These are phyloP conservation scores for Aplodontia rufa DNA, from an alignment of 2,113 vertebrate species.

Conservation along the genomic window DNA sequence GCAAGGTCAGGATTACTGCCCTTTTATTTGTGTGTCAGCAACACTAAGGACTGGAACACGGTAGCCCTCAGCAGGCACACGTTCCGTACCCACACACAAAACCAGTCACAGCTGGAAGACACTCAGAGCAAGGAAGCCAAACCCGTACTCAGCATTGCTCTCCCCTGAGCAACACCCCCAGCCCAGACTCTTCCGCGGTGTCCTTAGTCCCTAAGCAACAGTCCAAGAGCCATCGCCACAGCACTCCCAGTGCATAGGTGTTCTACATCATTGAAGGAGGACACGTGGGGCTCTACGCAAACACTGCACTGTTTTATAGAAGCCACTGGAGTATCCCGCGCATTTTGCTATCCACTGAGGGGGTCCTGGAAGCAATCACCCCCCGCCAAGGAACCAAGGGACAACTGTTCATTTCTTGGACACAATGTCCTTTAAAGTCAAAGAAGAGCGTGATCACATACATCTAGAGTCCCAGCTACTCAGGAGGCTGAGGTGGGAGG, in stretches of 20 bases:
- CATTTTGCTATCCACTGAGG: not conserved
- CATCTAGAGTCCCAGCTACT: not conserved
- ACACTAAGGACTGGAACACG: not conserved
- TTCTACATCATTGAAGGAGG: too few relatives aligned
- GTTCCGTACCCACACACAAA: too few relatives aligned
- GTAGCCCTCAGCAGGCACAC: too few relatives aligned
- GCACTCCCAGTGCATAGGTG: not conserved
- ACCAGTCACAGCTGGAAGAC: not conserved
- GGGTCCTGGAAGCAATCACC: too few relatives aligned
- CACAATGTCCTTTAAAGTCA: not conserved
- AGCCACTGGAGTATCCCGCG: not conserved
- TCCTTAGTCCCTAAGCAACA: too few relatives aligned
- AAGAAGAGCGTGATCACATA: not conserved
- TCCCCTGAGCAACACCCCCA: too few relatives aligned
- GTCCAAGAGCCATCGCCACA: too few relatives aligned
- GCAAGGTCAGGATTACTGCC: not conserved
- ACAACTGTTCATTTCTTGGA: not conserved
- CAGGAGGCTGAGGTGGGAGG: too few relatives aligned
- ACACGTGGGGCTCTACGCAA: rapidly evolving
- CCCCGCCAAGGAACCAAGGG: not conserved
- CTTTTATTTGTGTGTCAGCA: not conserved
- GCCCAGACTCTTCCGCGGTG: too few relatives aligned
- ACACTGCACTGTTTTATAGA: too few relatives aligned
- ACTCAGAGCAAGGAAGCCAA: not conserved
- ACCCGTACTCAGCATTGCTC: too few relatives aligned